These are phyloP conservation scores for Myzus persicae DNA, from an alignment of 1,140 invertebrate species.

Conservation along the genomic window DNA sequence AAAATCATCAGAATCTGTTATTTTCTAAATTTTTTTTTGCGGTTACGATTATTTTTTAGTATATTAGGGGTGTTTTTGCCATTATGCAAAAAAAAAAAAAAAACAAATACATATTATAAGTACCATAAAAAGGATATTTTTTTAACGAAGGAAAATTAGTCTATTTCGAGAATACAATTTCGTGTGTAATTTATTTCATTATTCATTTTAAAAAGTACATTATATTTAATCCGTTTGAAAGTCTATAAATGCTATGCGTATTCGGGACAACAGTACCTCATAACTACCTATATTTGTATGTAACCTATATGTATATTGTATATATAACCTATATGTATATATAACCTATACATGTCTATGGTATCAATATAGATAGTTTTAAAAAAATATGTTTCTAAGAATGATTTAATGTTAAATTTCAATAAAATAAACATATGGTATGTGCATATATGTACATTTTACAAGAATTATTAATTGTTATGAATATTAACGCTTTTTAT, in stretches of 20 bases:
- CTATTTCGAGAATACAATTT: background rate
- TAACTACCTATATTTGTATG: too few relatives aligned
- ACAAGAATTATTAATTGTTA: background rate
- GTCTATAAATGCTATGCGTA: background rate
- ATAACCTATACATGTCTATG: too few relatives aligned
- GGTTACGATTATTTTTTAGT: background rate
- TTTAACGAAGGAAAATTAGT: background rate
- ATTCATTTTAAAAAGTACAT: background rate
- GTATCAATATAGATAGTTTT: background rate
- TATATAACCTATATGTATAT: too few relatives aligned
- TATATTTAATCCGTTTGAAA: background rate
- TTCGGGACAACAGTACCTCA: background rate
- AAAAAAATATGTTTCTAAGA: background rate
- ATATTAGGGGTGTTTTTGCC: background rate
- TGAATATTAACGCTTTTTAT: background rate
- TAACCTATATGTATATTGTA: too few relatives aligned
- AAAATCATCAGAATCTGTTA: background rate
- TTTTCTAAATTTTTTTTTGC: background rate
- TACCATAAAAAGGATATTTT: background rate
- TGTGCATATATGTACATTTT: background rate
- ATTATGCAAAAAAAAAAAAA: background rate
- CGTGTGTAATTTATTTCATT: background rate
- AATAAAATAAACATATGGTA: background rate
- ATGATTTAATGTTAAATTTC: background rate
- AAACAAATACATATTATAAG: too few relatives aligned